phyloP scores from a whole-genome alignment of 1,140 invertebrate species.

The Matsumurasca onukii region DNA sequence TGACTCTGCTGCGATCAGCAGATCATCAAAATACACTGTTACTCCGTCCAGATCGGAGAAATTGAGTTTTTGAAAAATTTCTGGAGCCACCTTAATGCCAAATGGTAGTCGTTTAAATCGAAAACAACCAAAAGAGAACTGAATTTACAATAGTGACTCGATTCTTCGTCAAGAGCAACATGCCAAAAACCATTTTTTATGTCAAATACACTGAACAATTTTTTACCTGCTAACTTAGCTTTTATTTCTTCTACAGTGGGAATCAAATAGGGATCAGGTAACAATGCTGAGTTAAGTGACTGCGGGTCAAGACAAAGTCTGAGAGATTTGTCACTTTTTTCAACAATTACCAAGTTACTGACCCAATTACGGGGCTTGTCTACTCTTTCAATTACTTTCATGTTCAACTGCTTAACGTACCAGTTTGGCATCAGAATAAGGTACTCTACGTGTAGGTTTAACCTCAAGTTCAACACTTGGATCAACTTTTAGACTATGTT shows the following conservation, averaged over 20 bases:
- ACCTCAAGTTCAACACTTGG: background rate
- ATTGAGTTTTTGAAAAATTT: constrained; percentile 41
- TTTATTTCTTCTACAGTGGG: too few relatives aligned
- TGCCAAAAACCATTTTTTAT: constrained; percentile 37
- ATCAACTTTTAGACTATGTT: background rate
- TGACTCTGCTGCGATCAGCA: constrained; percentile 45
- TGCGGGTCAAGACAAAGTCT: too few relatives aligned
- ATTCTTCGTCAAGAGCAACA: constrained; percentile 32
- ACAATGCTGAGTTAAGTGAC: too few relatives aligned
- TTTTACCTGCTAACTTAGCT: constrained; percentile 44
- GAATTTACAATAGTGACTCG: constrained; percentile 36
- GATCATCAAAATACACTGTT: constrained; percentile 49
- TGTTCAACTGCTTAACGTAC: constrained; percentile 23
- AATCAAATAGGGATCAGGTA: too few relatives aligned
- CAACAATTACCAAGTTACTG: background rate
- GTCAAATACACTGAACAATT: constrained; percentile 40
- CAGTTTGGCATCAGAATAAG: background rate
- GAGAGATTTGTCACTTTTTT: constrained; percentile 9
- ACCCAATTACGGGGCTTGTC: background rate
- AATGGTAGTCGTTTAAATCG: constrained; percentile 37
- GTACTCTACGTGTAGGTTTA: background rate
- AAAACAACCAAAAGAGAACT: constrained; percentile 28
- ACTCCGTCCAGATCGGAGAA: constrained; percentile 44
- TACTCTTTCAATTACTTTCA: constrained; percentile 1
- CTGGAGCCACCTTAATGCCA: constrained; percentile 34